A percentile compares a stretch with the other conserved stretches of the same genome.
phyloP scores from a whole-genome alignment of 2,113 vertebrate genomes.

The Oriolus oriolus region DNA sequence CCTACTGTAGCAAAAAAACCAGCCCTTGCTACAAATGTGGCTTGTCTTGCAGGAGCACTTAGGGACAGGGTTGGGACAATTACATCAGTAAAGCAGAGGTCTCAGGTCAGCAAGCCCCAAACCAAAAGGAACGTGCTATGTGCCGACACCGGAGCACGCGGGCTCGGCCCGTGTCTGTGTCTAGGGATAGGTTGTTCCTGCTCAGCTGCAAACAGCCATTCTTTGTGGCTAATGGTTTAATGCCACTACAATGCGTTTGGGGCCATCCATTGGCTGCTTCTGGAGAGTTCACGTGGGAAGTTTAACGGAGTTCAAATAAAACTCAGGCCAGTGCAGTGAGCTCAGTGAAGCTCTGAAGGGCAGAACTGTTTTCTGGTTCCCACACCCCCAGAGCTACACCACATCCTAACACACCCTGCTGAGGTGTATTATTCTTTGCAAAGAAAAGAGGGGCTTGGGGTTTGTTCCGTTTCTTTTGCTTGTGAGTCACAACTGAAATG shows the following conservation, averaged over 20 bases:
- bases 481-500: not conserved
- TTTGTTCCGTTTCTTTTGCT: not conserved
- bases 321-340: not conserved
- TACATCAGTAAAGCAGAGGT: not conserved
- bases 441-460: not conserved
- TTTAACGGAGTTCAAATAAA: not conserved
- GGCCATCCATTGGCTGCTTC: not conserved
- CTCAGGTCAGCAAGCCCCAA: not conserved
- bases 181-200: not conserved
- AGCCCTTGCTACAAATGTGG: not conserved
- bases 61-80: not conserved
- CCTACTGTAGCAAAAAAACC: not conserved
- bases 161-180: accelerated
- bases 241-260: not conserved
- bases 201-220: not conserved
- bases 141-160: accelerated
- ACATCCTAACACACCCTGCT: not conserved
- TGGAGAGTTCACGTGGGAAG: not conserved
- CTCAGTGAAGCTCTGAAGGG: not conserved
- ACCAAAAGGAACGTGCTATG: accelerated
- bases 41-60: not conserved
- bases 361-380: not conserved
- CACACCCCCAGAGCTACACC: not conserved
- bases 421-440: not conserved
- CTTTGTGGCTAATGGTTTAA: not conserved